A percentile compares a stretch with the other conserved stretches of the same genome.
Evolutionary conservation across 2,888 invertebrate species (phyloP).

Genomic region (Pharmacophagus antenor): DNA sequence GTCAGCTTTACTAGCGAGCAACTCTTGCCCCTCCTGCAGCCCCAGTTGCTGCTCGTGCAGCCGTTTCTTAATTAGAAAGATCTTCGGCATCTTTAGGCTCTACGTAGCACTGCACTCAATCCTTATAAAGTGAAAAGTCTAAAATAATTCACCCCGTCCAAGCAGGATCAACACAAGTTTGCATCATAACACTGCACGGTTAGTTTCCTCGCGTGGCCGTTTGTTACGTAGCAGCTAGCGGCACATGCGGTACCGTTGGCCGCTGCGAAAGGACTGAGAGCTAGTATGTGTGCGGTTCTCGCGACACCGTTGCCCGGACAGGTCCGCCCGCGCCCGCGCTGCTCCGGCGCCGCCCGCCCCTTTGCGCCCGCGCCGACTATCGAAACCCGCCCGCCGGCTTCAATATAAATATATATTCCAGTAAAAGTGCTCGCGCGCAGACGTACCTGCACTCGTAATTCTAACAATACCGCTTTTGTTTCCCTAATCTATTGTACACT

Average conservation of each 20-base stretch:
- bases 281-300: slow-evolving; percentile 62
- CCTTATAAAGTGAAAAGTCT: slow-evolving; percentile 70
- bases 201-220: slow-evolving; percentile 71
- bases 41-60: slow-evolving; percentile 94
- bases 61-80: slow-evolving; percentile 94
- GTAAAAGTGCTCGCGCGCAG: slow-evolving; percentile 73
- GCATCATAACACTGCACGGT: slow-evolving; percentile 77
- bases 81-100: slow-evolving; percentile 90
- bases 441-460: slow-evolving; percentile 46
- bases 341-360: slow-evolving; percentile 42
- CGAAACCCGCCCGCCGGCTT: slow-evolving; percentile 43
- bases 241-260: slow-evolving; percentile 79
- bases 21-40: slow-evolving; percentile 90
- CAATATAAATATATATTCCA: slow-evolving; percentile 59
- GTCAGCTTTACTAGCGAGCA: slow-evolving; percentile 83
- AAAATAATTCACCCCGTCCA: slow-evolving; percentile 55
- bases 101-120: slow-evolving; percentile 71
- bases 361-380: slow-evolving; percentile 55
- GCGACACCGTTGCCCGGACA: slow-evolving; percentile 74
- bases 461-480: slow-evolving; percentile 43
- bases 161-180: slow-evolving; percentile 55
- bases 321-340: slow-evolving; percentile 74
- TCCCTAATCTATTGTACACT: slow-evolving; percentile 35
- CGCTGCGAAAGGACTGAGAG: slow-evolving; percentile 77
- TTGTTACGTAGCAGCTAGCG: slow-evolving; percentile 70